phyloP scores from a whole-genome alignment of 2,113 vertebrate species.

The Microtus richardsoni region DNA sequence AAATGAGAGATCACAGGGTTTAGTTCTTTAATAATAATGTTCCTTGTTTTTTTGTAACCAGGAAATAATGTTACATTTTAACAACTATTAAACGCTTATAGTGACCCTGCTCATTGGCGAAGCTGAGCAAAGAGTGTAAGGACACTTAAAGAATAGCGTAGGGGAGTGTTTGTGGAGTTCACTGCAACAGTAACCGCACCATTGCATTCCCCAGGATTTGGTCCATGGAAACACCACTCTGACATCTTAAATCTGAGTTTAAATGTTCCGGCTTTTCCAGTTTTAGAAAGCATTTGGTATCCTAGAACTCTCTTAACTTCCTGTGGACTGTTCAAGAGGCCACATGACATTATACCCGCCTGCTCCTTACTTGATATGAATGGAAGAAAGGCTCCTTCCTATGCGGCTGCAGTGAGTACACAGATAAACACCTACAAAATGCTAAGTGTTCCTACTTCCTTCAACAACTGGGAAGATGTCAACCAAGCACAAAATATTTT shows the following conservation, averaged over 20 bases:
- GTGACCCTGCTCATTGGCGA: slow-evolving; percentile 22
- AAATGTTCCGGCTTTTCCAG: slow-evolving; percentile 31
- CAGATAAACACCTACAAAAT: slow-evolving; percentile 64
- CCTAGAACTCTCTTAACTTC: slow-evolving; percentile 1
- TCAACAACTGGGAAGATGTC: slow-evolving; percentile 67
- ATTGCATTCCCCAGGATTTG: not conserved
- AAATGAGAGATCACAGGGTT: slow-evolving; percentile 42
- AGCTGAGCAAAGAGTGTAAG: not conserved
- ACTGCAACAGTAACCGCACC: slow-evolving; percentile 37
- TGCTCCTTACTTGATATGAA: not conserved
- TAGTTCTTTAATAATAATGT: slow-evolving; percentile 50
- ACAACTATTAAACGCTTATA: slow-evolving; percentile 39
- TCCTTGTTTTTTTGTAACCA: not conserved
- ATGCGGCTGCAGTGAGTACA: not conserved
- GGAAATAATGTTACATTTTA: slow-evolving; percentile 50
- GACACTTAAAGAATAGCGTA: not conserved
- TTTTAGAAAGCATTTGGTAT: slow-evolving; percentile 46
- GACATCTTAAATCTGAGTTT: slow-evolving; percentile 32
- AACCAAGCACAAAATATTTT: slow-evolving; percentile 69
- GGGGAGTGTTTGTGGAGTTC: not conserved
- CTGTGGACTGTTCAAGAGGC: not conserved
- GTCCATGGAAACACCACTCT: not conserved
- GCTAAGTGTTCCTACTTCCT: slow-evolving; percentile 49
- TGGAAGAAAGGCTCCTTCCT: slow-evolving; percentile 20
- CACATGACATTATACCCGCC: not conserved